Percentiles rank a stretch among this genome's conserved stretches.
Conservation (phyloP, 2,888 invertebrate species). For the Schizaphis graminum region DNA sequence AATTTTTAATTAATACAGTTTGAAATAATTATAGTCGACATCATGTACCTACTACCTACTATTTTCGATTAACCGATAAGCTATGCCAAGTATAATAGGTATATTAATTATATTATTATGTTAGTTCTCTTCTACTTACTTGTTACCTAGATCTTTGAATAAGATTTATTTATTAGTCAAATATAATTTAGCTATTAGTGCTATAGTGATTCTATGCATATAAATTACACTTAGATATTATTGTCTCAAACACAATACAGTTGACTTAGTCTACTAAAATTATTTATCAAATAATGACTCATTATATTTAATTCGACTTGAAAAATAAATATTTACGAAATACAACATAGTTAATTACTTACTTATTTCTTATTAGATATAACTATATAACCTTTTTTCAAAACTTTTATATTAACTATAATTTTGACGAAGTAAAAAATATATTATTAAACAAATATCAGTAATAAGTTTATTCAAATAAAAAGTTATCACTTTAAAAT, state of each 20-base stretch:
- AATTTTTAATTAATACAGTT: not conserved
- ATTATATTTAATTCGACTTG: not conserved
- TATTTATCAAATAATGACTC: not conserved
- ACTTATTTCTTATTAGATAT: not conserved
- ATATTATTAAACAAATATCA: not conserved
- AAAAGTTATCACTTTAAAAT: not conserved
- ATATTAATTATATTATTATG: not conserved
- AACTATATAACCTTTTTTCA: not conserved
- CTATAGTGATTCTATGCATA: not conserved
- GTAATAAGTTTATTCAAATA: too few species aligned
- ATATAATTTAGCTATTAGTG: not conserved
- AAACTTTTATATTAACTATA: not conserved
- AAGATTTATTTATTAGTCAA: conserved; percentile 3
- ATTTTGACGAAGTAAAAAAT: not conserved
- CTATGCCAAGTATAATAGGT: not conserved
- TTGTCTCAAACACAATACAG: not conserved
- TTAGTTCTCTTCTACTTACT: not conserved
- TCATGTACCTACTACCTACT: not conserved
- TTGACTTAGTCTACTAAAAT: not conserved
- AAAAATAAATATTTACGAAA: not conserved
- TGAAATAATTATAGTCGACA: not conserved
- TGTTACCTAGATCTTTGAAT: not conserved
- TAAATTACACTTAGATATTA: not conserved
- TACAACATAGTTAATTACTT: not conserved
- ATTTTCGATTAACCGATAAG: not conserved